Evolutionary conservation across 2,113 vertebrate species (phyloP), one percentile per base, ranked within the genome.

Genomic region (Pseudorhombus dupliciocellatus): DNA sequence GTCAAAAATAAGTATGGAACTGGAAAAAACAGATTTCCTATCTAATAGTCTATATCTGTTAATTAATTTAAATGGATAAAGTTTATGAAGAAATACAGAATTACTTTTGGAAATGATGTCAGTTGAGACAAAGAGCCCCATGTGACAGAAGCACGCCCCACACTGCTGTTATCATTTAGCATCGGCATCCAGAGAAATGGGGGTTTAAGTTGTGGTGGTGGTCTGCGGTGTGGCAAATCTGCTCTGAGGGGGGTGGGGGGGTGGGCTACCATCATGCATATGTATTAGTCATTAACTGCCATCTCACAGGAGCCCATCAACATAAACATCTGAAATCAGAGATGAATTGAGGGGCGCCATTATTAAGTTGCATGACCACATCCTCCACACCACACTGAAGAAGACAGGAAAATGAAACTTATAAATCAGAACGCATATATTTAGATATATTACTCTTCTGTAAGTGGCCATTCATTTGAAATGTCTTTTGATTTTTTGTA

Each of bases 151-250:
- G 72, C 60, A 67, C 72, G 89, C 58, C 31, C 72, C 59, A n/a
- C 28, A 71, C 75, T 86, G 80, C 85, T 91, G 91, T 80, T 91
- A 90, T 89, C 82, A 80, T 88, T 92, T 89, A 93, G 79, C 72
- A 68, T 75, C 20, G 66, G 57, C 31, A n/a, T 59, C 25, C 24
- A 34, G 73, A 71, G 65, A 77, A 67, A 65, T 7, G 9, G 21
- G 14, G 21, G 60, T 3, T 4, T 60, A 77, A 74, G 81, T 81
- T 86, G 85, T 86, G 84, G 81, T 74, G 74, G 51, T 69, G 66
- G 83, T 83, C 53, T 14, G 66, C 0, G 62, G 79, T 34, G 9
- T 40, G 28, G 80, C 76, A 70, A 75, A 70, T 61, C 80, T 54
- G 67, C 68, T 54, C 76, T 59, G 76, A 73, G 72, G 62, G 42